phyloP scores from a whole-genome alignment of 2,888 invertebrate species.

The Plagiodera versicolora region DNA sequence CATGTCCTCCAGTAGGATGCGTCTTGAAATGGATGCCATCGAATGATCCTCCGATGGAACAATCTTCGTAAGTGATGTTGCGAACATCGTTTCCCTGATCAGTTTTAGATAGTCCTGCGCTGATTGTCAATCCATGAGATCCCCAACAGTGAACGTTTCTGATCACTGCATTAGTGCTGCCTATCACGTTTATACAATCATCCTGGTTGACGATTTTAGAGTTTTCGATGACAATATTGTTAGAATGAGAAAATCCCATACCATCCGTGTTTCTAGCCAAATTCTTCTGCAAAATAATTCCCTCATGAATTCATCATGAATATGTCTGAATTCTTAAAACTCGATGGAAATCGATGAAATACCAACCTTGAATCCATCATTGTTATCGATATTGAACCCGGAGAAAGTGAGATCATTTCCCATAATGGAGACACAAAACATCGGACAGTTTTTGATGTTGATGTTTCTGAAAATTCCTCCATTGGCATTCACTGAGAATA shows the following conservation, averaged over 20 bases:
- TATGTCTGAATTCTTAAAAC: no score
- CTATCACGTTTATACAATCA: constrained; percentile 20
- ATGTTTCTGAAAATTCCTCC: constrained; percentile 29
- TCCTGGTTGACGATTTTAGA: constrained; percentile 23
- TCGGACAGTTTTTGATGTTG: constrained; percentile 31
- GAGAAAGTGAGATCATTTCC: constrained; percentile 25
- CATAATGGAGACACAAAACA: constrained; percentile 32
- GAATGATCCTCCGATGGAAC: constrained; percentile 8
- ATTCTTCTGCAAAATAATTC: constrained; percentile 12
- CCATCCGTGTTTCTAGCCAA: constrained; percentile 31
- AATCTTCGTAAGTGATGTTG: constrained; percentile 19
- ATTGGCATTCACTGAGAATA: constrained; percentile 29
- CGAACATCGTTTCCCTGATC: no score
- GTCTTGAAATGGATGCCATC: constrained; percentile 24
- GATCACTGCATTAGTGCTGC: constrained; percentile 18
- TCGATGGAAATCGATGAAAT: constrained; percentile 7
- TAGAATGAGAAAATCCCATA: constrained; percentile 10
- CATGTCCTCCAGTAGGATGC: constrained; percentile 13
- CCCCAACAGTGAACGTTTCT: no score
- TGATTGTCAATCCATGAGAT: no score
- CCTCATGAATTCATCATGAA: no score
- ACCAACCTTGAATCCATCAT: constrained; percentile 29
- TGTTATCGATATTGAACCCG: constrained; percentile 26
- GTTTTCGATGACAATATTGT: constrained; percentile 20
- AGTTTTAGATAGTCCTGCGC: no score